A percentile compares a stretch with the other conserved stretches of the same genome.
phyloP scores from a whole-genome alignment of 1,140 invertebrate genomes.

The Eciton burchellii region DNA sequence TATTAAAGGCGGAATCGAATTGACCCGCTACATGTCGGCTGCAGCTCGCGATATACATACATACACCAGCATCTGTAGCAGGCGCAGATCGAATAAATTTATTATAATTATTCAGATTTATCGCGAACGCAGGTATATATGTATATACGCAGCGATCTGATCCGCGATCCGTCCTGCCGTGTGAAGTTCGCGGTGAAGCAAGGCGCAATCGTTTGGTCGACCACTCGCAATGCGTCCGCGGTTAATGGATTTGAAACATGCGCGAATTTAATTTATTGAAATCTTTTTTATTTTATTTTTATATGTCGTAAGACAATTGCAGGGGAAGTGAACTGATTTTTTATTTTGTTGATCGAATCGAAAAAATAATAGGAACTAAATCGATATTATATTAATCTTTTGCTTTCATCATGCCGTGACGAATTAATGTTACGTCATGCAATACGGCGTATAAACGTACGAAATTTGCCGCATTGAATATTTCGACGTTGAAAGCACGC shows the following conservation, averaged over 20 bases:
- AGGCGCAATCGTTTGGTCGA: conserved; percentile 15
- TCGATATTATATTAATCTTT: too few relatives aligned
- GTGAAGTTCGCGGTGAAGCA: conserved; percentile 31
- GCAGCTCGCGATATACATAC: conserved; percentile 23
- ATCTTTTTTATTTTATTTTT: neutral
- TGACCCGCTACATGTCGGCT: conserved; percentile 52
- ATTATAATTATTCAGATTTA: conserved; percentile 43
- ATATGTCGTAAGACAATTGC: neutral
- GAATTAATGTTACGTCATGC: neutral
- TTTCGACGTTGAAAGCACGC: neutral
- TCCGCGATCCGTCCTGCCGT: conserved; percentile 2
- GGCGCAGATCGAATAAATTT: conserved; percentile 46
- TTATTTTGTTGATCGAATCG: neutral
- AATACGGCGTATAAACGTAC: neutral
- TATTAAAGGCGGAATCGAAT: conserved; percentile 62
- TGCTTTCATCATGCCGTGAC: too few relatives aligned
- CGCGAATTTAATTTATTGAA: neutral
- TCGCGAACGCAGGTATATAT: conserved; percentile 7
- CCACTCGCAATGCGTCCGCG: neutral
- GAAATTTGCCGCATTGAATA: neutral
- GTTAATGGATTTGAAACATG: neutral
- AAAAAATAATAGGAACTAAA: neutral
- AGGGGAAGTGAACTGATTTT: too few relatives aligned
- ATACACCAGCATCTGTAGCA: conserved; percentile 3
- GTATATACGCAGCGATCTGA: conserved; percentile 26